Evolutionary conservation across 2,888 invertebrate species (phyloP).

Genomic region (Tipula lateralis): DNA sequence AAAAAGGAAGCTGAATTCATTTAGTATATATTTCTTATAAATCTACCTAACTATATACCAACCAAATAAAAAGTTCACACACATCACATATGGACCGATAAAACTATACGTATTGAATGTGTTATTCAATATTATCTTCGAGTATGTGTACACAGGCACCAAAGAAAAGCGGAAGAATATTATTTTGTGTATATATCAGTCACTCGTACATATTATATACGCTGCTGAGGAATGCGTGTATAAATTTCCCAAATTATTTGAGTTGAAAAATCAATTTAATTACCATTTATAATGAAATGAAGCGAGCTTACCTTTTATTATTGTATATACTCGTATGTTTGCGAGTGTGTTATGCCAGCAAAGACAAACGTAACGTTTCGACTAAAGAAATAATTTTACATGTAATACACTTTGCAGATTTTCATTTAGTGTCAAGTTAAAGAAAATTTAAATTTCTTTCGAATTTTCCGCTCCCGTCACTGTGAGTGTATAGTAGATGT

Average conservation of each 20-base stretch:
- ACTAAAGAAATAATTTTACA: background rate
- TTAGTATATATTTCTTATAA: background rate
- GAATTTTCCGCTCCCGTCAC: background rate
- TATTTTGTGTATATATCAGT: background rate
- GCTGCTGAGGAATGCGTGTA: background rate
- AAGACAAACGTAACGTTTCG: background rate
- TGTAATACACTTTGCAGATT: background rate
- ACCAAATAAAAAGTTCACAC: background rate
- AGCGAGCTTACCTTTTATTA: background rate
- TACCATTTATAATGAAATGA: background rate
- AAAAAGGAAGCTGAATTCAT: background rate
- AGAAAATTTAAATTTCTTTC: background rate
- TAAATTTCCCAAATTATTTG: background rate
- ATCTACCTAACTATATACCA: no score
- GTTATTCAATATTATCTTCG: background rate
- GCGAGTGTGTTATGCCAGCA: background rate
- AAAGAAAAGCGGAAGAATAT: constrained; percentile 15
- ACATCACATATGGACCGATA: background rate
- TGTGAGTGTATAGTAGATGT: background rate
- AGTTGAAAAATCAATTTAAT: background rate
- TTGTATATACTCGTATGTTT: background rate
- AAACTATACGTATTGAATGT: background rate
- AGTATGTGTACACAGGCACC: background rate
- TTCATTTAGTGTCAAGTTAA: background rate
- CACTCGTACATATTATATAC: background rate